A percentile compares a stretch with the other conserved stretches of the same genome.
phyloP scores from a whole-genome alignment of 2,797 vertebrate genomes.

The Danio kyathit region DNA sequence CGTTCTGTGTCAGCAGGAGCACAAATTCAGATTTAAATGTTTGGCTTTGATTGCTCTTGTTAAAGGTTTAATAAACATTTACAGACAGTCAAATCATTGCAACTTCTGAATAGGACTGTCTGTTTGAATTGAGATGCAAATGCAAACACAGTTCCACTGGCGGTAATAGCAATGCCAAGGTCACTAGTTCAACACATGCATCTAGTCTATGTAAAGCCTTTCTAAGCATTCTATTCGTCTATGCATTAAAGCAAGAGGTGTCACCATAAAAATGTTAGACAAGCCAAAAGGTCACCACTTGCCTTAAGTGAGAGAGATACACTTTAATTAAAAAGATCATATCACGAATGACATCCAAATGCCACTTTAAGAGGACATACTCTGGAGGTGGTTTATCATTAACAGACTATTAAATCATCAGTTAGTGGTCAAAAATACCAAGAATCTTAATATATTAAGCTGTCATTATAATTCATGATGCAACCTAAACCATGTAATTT shows the following conservation, averaged over 20 bases:
- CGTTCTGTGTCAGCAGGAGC: no score
- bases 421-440: background rate
- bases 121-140: no score
- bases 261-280: background rate
- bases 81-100: no score
- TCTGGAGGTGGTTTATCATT: conserved; percentile 18
- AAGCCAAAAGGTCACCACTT: conserved; percentile 6
- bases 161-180: background rate
- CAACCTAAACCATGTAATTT: conserved; percentile 22
- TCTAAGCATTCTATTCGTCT: background rate
- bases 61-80: no score
- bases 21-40: no score
- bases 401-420: background rate
- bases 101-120: no score
- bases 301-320: conserved; percentile 5
- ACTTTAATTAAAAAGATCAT: conserved; percentile 26
- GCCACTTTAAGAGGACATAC: background rate
- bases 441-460: conserved; percentile 4
- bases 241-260: background rate
- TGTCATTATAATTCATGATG: conserved; percentile 12
- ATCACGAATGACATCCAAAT: conserved; percentile 33
- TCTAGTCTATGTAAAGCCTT: background rate
- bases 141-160: no score
- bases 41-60: no score
- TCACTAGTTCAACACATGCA: background rate